Conservation (phyloP, 1,140 invertebrate species). For the Drosophila leontia region DNA sequence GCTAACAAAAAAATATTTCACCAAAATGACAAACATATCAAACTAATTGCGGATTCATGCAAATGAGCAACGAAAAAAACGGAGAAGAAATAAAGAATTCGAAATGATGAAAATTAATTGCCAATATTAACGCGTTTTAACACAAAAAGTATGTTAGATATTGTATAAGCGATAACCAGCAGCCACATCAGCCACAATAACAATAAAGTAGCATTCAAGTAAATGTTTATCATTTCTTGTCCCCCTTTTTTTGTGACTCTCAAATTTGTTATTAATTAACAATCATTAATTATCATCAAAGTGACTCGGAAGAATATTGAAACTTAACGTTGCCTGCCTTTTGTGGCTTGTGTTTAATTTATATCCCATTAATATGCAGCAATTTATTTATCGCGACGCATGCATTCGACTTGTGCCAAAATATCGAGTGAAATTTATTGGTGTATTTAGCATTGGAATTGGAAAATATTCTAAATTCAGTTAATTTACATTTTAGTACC, state of each 20-base stretch:
- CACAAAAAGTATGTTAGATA: constrained; percentile 68
- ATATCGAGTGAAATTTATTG: constrained; percentile 26
- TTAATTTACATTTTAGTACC: constrained; percentile 11
- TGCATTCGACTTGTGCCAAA: constrained; percentile 37
- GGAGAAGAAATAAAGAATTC: constrained; percentile 43
- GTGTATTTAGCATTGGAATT: constrained; percentile 16
- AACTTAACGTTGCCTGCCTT: constrained; percentile 53
- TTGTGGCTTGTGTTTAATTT: constrained; percentile 65
- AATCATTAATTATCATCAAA: constrained; percentile 66
- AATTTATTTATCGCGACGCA: constrained; percentile 38
- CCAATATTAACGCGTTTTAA: constrained; percentile 72
- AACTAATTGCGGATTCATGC: constrained; percentile 78
- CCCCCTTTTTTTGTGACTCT: constrained; percentile 34
- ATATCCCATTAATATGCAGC: constrained; percentile 48
- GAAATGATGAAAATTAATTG: constrained; percentile 73
- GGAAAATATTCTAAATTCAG: constrained; percentile 14
- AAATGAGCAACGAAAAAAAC: constrained; percentile 55
- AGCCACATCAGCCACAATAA: constrained; percentile 25
- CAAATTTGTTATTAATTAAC: constrained; percentile 78
- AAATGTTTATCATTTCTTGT: constrained; percentile 58
- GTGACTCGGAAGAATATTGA: constrained; percentile 47
- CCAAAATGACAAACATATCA: constrained; percentile 57
- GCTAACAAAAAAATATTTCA: constrained; percentile 62
- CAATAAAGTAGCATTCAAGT: constrained; percentile 53
- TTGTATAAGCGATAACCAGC: constrained; percentile 44